phyloP scores from a whole-genome alignment of 2,888 invertebrate genomes.

The Pseudoips prasinana region DNA sequence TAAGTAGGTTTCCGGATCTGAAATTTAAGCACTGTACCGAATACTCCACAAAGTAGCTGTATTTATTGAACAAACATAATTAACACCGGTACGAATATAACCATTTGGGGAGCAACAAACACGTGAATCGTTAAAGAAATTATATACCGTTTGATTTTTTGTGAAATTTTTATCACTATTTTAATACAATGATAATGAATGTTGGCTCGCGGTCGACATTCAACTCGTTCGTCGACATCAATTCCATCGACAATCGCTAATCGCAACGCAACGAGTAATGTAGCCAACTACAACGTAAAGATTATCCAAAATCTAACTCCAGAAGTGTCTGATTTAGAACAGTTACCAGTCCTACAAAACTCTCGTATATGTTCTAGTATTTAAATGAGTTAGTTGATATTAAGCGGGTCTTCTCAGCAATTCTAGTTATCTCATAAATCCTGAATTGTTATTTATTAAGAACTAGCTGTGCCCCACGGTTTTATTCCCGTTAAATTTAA shows the following conservation, averaged over 20 bases:
- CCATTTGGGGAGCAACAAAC: conserved; percentile 1
- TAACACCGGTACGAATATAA: conserved; percentile 4
- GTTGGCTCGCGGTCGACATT: conserved; percentile 29
- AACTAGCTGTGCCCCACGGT: no score
- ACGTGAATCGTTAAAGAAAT: conserved; percentile 6
- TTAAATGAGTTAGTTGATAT: no score
- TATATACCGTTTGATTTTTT: conserved; percentile 23
- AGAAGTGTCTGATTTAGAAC: no score
- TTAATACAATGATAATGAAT: conserved; percentile 17
- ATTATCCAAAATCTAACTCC: no score
- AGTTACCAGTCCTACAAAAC: no score
- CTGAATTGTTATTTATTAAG: no score
- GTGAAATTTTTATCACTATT: conserved; percentile 8
- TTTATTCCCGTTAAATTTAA: no score
- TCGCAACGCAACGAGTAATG: conserved; percentile 14
- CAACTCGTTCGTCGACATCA: conserved; percentile 21
- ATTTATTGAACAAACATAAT: conserved; percentile 3
- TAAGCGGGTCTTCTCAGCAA: no score
- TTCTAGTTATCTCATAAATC: no score
- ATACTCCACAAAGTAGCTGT: conserved; percentile 15
- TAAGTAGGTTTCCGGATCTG: conserved; percentile 75
- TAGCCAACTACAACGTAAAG: no score
- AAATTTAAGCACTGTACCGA: conserved; percentile 37
- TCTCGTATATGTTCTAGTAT: no score
- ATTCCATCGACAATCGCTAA: conserved; percentile 33